Percentiles rank a stretch among this genome's conserved stretches.
Conservation (phyloP, 2,888 invertebrate genomes). For the Leptothorax acervorum region DNA sequence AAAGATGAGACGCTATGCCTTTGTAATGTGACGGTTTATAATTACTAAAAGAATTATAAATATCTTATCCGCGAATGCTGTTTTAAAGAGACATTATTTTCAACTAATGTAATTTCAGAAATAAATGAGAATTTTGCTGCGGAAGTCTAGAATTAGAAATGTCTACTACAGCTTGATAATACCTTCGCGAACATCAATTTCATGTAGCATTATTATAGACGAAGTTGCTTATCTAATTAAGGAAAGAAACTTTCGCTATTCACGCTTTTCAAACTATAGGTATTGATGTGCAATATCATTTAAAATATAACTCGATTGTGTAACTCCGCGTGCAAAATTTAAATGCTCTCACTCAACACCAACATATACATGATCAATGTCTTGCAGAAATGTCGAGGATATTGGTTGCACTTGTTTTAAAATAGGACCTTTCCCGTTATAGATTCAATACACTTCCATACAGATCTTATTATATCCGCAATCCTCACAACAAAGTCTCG, state of each 20-base stretch:
- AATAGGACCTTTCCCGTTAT: constrained; percentile 17
- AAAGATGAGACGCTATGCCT: not conserved
- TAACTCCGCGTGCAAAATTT: too few relatives aligned
- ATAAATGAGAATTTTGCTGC: not conserved
- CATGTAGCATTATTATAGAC: too few relatives aligned
- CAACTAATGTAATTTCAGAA: not conserved
- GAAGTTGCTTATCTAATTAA: too few relatives aligned
- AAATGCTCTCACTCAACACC: too few relatives aligned
- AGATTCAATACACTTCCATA: not conserved
- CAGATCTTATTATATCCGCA: constrained; percentile 1
- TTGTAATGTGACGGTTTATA: not conserved
- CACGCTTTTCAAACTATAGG: too few relatives aligned
- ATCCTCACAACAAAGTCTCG: not conserved
- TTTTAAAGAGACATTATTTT: not conserved
- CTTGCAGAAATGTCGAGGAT: too few relatives aligned
- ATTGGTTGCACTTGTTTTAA: constrained; percentile 16
- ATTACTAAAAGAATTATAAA: not conserved
- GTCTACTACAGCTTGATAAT: too few relatives aligned
- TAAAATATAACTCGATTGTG: too few relatives aligned
- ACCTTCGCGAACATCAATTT: too few relatives aligned
- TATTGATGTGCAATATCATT: too few relatives aligned
- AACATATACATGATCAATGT: too few relatives aligned
- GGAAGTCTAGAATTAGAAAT: not conserved
- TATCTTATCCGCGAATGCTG: not conserved
- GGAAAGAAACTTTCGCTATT: too few relatives aligned